Evolutionary conservation across 2,113 vertebrate species (phyloP).

Genomic region (Phyllopteryx taeniolatus): DNA sequence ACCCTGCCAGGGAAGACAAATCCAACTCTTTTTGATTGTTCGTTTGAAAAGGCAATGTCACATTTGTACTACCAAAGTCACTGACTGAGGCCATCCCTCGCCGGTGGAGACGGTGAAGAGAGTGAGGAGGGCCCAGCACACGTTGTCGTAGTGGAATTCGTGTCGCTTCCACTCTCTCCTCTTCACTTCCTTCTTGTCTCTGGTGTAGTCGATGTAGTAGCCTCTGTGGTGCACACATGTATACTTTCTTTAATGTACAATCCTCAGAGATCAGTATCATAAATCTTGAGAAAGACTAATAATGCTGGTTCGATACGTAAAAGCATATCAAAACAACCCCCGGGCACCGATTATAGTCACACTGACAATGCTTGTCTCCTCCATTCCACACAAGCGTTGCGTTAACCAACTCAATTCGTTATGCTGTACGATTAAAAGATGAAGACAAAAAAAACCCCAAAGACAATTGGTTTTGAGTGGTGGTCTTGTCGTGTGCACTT

Average conservation of each 20-base stretch:
- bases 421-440: too few species aligned
- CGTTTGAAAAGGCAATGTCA: neutral
- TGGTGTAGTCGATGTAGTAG: slow-evolving; percentile 91
- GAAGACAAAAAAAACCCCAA: too few species aligned
- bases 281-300: neutral
- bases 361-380: neutral
- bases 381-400: too few species aligned
- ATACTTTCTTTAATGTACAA: slow-evolving; percentile 8
- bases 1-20: slow-evolving; percentile 72
- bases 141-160: slow-evolving; percentile 97
- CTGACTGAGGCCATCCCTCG: slow-evolving; percentile 98
- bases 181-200: slow-evolving; percentile 95
- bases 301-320: too few species aligned
- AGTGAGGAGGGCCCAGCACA: slow-evolving; percentile 96
- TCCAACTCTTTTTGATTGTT: too few species aligned
- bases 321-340: neutral
- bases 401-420: too few species aligned
- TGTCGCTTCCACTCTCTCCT: slow-evolving; percentile 94
- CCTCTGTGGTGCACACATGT: slow-evolving; percentile 76
- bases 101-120: slow-evolving; percentile 98
- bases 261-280: too few species aligned
- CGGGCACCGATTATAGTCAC: neutral
- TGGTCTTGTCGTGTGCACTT: slow-evolving; percentile 39
- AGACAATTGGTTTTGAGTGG: neutral
- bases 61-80: slow-evolving; percentile 21